Evolutionary conservation across 2,113 vertebrate species (phyloP).

Genomic region (Oreocharis arfaki): DNA sequence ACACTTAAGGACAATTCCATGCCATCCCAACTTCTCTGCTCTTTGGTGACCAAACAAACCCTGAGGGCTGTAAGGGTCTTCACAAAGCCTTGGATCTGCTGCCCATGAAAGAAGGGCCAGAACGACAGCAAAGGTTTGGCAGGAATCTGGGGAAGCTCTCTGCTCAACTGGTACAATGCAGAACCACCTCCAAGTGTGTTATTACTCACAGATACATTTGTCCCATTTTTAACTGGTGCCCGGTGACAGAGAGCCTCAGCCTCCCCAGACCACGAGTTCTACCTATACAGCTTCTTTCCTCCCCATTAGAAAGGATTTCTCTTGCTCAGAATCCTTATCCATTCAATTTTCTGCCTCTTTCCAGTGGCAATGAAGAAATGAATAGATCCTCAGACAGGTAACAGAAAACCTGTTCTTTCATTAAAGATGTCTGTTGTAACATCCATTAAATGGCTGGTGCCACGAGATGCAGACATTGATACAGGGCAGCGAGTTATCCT

Average conservation of each 20-base stretch:
- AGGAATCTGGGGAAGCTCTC: neutral
- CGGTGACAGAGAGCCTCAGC: neutral
- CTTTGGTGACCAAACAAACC: neutral
- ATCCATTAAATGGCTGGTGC: neutral
- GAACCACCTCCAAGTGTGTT: neutral
- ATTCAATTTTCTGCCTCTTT: constrained; percentile 1
- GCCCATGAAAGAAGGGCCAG: neutral
- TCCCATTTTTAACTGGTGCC: neutral
- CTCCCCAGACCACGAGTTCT: neutral
- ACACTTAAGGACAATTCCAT: neutral
- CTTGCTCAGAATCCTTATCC: neutral
- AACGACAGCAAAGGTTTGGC: neutral
- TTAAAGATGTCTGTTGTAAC: neutral
- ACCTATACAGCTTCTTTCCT: neutral
- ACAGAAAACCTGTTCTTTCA: neutral
- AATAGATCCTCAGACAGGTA: neutral
- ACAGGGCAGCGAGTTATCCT: neutral
- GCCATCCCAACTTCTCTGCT: neutral
- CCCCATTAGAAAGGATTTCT: neutral
- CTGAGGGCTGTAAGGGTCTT: neutral
- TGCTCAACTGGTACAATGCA: neutral
- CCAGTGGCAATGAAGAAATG: neutral
- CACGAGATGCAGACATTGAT: neutral
- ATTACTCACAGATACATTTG: neutral
- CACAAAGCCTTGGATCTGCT: neutral